Percentiles rank a stretch among this genome's conserved stretches.
Evolutionary conservation across 2,113 vertebrate genomes (phyloP).

Genomic region (Ammodramus savannarum): DNA sequence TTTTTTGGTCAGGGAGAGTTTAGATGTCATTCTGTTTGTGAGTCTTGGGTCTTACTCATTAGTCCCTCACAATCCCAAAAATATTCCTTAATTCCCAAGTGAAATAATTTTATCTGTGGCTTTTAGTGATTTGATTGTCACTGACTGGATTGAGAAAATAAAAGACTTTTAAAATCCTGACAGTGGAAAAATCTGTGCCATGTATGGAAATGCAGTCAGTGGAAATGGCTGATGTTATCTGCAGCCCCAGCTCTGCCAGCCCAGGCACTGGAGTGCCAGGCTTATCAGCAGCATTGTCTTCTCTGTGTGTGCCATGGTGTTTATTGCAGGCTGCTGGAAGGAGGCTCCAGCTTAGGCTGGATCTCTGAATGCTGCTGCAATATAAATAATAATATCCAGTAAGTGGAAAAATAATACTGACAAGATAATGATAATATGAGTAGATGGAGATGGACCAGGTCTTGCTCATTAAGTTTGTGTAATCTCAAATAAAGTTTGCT

Average conservation of each 20-base stretch:
- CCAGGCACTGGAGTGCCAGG: background rate
- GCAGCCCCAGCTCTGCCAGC: background rate
- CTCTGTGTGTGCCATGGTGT: background rate
- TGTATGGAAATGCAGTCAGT: background rate
- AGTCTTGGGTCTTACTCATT: constrained; percentile 8
- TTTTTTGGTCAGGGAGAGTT: background rate
- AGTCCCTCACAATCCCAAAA: background rate
- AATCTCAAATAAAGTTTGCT: background rate
- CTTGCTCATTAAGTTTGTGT: background rate
- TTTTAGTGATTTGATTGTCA: background rate
- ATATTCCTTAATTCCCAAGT: background rate
- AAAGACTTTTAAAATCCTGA: background rate
- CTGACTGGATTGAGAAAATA: background rate
- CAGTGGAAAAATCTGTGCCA: background rate
- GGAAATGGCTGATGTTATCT: background rate
- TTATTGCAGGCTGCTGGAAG: background rate
- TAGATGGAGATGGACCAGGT: background rate
- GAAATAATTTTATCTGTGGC: background rate
- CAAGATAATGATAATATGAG: background rate
- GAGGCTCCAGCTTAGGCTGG: background rate
- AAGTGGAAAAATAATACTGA: background rate
- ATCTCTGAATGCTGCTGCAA: background rate
- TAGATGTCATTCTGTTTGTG: background rate
- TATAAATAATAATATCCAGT: background rate
- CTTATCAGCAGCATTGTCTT: background rate